Evolutionary conservation across 2,888 invertebrate species (phyloP).

Genomic region (Sabellastarte sp.): DNA sequence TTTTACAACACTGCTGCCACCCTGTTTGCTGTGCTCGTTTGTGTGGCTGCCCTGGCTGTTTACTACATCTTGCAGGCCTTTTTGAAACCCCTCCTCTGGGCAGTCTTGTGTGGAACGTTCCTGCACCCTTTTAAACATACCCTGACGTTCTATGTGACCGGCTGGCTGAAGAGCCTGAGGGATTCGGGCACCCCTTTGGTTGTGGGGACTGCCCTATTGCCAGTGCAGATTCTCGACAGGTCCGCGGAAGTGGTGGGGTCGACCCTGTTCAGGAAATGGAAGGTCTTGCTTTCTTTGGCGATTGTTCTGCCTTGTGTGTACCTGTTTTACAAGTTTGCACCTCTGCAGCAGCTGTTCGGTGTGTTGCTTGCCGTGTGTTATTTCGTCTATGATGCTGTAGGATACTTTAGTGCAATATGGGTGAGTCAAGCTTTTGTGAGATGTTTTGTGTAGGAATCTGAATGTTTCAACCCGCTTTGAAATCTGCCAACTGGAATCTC

Average conservation of each 20-base stretch:
- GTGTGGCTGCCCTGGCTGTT: conserved; percentile 64
- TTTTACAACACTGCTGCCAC: conserved; percentile 85
- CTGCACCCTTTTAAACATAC: conserved; percentile 91
- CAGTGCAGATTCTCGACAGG: conserved; percentile 69
- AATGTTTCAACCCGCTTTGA: no score
- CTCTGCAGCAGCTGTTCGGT: conserved; percentile 54
- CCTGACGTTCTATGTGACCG: conserved; percentile 72
- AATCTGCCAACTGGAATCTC: no score
- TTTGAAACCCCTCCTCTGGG: conserved; percentile 92
- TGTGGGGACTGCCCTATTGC: conserved; percentile 62
- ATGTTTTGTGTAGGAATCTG: no score
- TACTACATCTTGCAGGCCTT: conserved; percentile 75
- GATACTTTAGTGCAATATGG: conserved; percentile 55
- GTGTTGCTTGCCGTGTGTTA: conserved; percentile 34
- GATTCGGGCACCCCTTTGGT: conserved; percentile 60
- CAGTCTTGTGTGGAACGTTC: conserved; percentile 91
- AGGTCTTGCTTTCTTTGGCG: conserved; percentile 64
- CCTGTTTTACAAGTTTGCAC: conserved; percentile 73
- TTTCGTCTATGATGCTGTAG: conserved; percentile 47
- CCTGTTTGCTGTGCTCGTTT: conserved; percentile 67
- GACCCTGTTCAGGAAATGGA: conserved; percentile 70
- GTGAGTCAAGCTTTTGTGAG: conserved; percentile 39
- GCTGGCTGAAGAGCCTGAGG: conserved; percentile 67
- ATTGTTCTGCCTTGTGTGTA: conserved; percentile 63
- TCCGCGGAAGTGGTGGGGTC: conserved; percentile 74